Evolutionary conservation across 2,888 invertebrate species (phyloP).

Genomic region (Chloroclystis v-ata): DNA sequence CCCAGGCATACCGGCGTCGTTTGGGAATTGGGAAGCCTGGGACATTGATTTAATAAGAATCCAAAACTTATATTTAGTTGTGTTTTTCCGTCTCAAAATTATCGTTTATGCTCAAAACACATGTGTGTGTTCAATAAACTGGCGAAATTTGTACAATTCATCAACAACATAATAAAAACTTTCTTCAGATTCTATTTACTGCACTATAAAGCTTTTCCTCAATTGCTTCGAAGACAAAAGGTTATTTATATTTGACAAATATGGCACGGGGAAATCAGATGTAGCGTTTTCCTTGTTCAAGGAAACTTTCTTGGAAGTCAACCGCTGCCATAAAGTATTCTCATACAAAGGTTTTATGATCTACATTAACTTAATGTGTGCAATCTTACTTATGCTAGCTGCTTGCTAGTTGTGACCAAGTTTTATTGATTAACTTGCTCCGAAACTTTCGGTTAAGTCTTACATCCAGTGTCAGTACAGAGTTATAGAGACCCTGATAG

Average conservation of each 20-base stretch:
- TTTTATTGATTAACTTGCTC: conserved; percentile 33
- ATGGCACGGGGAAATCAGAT: conserved; percentile 48
- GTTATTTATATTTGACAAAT: conserved; percentile 46
- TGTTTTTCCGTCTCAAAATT: no score
- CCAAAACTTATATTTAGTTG: no score
- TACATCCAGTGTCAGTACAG: neutral
- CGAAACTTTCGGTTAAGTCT: neutral
- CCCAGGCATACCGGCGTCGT: no score
- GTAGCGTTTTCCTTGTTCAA: conserved; percentile 33
- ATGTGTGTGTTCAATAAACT: no score
- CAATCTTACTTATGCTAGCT: conserved; percentile 51
- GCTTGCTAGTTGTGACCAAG: conserved; percentile 50
- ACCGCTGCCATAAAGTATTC: conserved; percentile 62
- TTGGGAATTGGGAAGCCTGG: no score
- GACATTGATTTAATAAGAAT: no score
- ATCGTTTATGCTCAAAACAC: no score
- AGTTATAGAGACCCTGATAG: no score
- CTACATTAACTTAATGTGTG: conserved; percentile 66
- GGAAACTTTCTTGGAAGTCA: conserved; percentile 40
- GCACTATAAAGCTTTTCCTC: conserved; percentile 15
- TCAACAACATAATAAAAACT: conserved; percentile 6
- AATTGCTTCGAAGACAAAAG: conserved; percentile 24
- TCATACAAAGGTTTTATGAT: conserved; percentile 68
- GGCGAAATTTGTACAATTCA: neutral
- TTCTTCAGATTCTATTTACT: conserved; percentile 10